Evolutionary conservation across 2,797 vertebrate species (phyloP), one percentile per base, ranked within the genome.

Genomic region (Alosa sapidissima): DNA sequence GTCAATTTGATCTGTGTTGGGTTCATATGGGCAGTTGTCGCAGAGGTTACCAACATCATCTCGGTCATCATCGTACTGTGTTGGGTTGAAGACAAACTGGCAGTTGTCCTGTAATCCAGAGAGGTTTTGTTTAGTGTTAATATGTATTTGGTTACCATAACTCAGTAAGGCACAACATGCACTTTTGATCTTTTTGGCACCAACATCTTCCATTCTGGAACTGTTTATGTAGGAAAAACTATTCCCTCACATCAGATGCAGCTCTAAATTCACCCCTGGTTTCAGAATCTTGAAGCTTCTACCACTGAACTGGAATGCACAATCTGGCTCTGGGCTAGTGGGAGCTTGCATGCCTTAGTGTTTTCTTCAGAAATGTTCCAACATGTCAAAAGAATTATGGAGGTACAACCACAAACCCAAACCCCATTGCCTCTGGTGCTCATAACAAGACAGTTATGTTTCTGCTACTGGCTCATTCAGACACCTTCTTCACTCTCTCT

Each of bases 11-110:
- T 99, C 98, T 13, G 98, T 95, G 92, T 99, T 99, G 89, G 97
- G 97, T 93, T 98, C 97, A 85, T 96, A 98, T 51, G 98, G 95
- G 87, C 98, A 99, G 93, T 99, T 99, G 92, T 99, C 98, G 90
- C 98, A 99, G 82, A 95, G 91, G 89, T 99, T 98, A 55, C 98
- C 98, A 88, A 99, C 94, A 0, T 99, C 97, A 90, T 99, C 98
- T 82, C 96, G 95, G 91, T 99, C 98, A 0, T 98, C 96, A 86
- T 99, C 98, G 72, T 97, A 97, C 89, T 99, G 98, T 82, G 96
- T 95, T 62, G 98, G 98, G 90, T 99, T 99, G 94, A 98, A 99
- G 86, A 96, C 93, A 93, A 95, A 98, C 1, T 96, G 97, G 89
- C 98, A 99, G 91, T 99, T 99, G 94, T 99, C 98, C 98, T 99